These are phyloP conservation scores for Platichthys stellatus DNA, from an alignment of 2,113 vertebrate genomes.

Conservation along the genomic window DNA sequence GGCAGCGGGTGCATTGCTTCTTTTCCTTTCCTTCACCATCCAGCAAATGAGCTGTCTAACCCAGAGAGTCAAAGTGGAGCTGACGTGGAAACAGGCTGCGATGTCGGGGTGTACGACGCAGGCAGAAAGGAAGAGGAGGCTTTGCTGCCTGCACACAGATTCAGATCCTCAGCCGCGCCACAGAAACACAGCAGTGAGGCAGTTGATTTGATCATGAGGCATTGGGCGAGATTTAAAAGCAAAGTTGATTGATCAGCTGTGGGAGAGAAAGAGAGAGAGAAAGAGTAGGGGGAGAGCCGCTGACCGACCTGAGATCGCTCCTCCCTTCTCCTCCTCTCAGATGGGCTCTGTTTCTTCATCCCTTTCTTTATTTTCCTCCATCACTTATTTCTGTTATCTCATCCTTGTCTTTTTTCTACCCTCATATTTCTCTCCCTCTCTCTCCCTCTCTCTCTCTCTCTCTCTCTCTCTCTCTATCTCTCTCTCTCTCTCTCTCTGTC, in stretches of 20 bases:
- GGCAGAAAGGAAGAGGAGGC: not conserved
- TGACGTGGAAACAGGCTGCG: constrained; percentile 13
- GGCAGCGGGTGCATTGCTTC: not conserved
- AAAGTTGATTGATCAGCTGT: constrained; percentile 76
- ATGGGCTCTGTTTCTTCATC: not conserved
- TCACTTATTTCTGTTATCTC: constrained; percentile 1
- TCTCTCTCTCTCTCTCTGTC: not conserved
- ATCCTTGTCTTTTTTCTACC: not conserved
- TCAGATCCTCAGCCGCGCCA: not conserved
- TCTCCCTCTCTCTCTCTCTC: not conserved
- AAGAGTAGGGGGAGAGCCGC: constrained; percentile 44
- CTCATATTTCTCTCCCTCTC: not conserved
- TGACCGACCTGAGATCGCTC: constrained; percentile 1
- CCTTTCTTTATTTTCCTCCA: too few species aligned
- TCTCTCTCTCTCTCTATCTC: not conserved
- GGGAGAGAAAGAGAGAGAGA: constrained; percentile 51
- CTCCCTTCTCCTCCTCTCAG: not conserved
- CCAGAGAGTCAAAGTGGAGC: constrained; percentile 17
- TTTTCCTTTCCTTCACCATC: constrained; percentile 22
- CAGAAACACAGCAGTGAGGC: constrained; percentile 11
- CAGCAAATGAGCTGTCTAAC: constrained; percentile 26
- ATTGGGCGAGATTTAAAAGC: constrained; percentile 79
- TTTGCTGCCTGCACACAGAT: constrained; percentile 10
- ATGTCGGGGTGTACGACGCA: not conserved
- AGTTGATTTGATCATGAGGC: constrained; percentile 77